phyloP scores from a whole-genome alignment of 2,113 vertebrate species.

The Myrmecobius fasciatus region DNA sequence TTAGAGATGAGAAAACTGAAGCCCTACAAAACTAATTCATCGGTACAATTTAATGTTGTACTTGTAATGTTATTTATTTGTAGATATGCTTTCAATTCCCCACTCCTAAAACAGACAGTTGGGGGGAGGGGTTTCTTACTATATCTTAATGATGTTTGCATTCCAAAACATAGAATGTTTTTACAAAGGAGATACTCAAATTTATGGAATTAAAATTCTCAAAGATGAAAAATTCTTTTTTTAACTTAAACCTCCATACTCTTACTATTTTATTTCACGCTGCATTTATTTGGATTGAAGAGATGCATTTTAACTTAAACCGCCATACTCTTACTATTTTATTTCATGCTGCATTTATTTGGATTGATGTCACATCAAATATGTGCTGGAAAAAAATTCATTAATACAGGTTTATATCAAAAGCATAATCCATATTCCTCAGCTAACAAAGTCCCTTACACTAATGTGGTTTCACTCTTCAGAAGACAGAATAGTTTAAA shows the following conservation, averaged over 20 bases:
- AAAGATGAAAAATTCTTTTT: background rate
- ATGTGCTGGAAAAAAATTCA: conserved; percentile 19
- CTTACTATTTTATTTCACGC: background rate
- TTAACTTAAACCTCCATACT: background rate
- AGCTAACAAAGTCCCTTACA: conserved; percentile 6
- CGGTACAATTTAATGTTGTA: background rate
- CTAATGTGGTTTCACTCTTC: background rate
- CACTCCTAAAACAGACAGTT: background rate
- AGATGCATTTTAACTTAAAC: background rate
- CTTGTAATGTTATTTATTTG: background rate
- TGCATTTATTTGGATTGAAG: background rate
- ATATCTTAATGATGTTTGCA: background rate
- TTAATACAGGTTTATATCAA: background rate
- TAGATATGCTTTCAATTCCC: background rate
- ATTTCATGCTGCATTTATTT: background rate
- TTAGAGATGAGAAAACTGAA: background rate
- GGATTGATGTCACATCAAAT: background rate
- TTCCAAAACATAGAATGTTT: background rate
- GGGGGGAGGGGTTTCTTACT: no score
- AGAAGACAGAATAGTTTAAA: conserved; percentile 33
- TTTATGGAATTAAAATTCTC: background rate
- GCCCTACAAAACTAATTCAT: background rate
- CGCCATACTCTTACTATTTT: background rate
- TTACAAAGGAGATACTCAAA: background rate
- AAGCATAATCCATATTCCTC: background rate